These are phyloP conservation scores for Cistogaster globosa DNA, from an alignment of 2,888 invertebrate species.

Conservation along the genomic window DNA sequence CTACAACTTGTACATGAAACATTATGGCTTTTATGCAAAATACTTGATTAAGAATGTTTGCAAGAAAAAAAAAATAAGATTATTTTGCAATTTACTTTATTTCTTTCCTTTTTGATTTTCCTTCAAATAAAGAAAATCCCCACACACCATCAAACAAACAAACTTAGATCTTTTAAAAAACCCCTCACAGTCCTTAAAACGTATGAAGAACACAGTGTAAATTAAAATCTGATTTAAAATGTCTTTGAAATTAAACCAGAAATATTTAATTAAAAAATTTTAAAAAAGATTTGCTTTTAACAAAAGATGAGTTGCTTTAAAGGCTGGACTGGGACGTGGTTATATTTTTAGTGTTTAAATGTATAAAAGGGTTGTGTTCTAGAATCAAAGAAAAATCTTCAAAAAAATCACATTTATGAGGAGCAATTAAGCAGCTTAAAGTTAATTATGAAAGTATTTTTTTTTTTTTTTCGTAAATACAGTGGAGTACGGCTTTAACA, in stretches of 20 bases:
- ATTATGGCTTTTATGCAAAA: conserved; percentile 40
- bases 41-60: conserved; percentile 1
- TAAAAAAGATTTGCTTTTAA: too few relatives aligned
- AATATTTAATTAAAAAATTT: too few relatives aligned
- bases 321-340: background rate
- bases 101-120: background rate
- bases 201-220: too few relatives aligned
- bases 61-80: background rate
- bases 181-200: background rate
- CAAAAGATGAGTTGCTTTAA: too few relatives aligned
- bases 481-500: too few relatives aligned
- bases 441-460: background rate
- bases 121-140: conserved; percentile 37
- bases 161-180: too few relatives aligned
- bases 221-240: too few relatives aligned
- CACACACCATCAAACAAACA: too few relatives aligned
- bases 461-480: too few relatives aligned
- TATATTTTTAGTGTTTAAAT: background rate
- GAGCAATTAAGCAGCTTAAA: background rate
- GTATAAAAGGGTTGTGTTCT: conserved; percentile 3
- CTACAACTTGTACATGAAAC: background rate
- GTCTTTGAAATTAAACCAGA: too few relatives aligned
- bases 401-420: background rate
- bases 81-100: conserved; percentile 16
- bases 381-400: conserved; percentile 12